A percentile compares a stretch with the other conserved stretches of the same genome.
These are phyloP conservation scores for Cercopithecus diana DNA, from an alignment of 2,797 vertebrate genomes.

Conservation along the genomic window DNA sequence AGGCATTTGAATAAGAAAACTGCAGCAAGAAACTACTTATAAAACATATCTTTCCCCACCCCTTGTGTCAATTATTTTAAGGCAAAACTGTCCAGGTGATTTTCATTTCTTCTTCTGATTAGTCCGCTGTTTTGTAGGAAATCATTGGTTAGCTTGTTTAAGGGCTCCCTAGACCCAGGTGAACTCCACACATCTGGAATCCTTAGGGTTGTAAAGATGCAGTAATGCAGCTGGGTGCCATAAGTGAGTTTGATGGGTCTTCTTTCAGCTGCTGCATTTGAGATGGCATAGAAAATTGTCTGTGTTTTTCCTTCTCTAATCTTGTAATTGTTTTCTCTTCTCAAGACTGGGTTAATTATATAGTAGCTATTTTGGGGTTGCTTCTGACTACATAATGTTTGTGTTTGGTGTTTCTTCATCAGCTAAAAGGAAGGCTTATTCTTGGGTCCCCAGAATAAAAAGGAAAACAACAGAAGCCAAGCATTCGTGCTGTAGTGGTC, in stretches of 20 bases:
- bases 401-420: neutral
- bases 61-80: neutral
- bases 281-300: neutral
- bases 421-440: neutral
- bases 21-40: neutral
- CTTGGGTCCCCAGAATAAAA: slow-evolving; percentile 8
- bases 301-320: slow-evolving; percentile 44
- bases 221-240: neutral
- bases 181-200: neutral
- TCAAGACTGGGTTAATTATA: slow-evolving; percentile 61
- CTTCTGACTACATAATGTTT: slow-evolving; percentile 35
- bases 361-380: slow-evolving; percentile 51
- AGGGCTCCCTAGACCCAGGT: neutral
- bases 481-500: neutral
- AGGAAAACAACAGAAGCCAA: neutral
- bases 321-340: slow-evolving; percentile 32
- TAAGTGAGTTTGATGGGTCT: neutral
- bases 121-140: neutral
- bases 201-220: neutral
- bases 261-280: neutral
- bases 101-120: neutral
- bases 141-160: neutral
- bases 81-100: neutral
- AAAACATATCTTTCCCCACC: neutral
- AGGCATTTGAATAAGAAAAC: neutral